A percentile compares a stretch with the other conserved stretches of the same genome.
These are phyloP conservation scores for Cephus pulcher DNA, from an alignment of 2,888 invertebrate genomes.

Conservation along the genomic window DNA sequence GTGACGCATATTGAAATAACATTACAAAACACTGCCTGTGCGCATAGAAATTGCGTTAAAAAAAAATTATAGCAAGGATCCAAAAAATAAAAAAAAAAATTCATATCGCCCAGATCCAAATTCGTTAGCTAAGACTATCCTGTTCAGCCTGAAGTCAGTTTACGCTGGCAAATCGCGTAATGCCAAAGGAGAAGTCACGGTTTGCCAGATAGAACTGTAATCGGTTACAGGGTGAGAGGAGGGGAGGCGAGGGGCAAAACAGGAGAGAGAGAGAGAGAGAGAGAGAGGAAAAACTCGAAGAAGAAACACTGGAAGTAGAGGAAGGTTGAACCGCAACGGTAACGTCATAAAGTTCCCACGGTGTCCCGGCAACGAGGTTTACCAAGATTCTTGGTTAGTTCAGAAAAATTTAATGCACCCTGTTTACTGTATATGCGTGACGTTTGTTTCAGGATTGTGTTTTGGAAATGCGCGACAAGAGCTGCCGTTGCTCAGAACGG, in stretches of 20 bases:
- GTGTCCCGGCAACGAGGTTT: constrained; percentile 15
- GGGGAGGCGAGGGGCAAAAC: too few species aligned
- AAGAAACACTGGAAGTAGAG: constrained; percentile 4
- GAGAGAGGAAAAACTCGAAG: constrained; percentile 7
- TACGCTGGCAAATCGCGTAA: not conserved
- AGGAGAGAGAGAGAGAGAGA: not conserved
- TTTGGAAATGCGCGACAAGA: not conserved
- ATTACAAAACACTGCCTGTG: not conserved
- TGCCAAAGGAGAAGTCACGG: not conserved
- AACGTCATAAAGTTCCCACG: constrained; percentile 49
- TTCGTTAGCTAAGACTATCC: not conserved
- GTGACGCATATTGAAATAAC: not conserved
- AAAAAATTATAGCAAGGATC: not conserved
- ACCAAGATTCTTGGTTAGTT: not conserved
- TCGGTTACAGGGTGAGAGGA: not conserved
- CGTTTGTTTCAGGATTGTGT: not conserved
- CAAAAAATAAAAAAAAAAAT: not conserved
- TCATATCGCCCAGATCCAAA: not conserved
- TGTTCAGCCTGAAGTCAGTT: not conserved
- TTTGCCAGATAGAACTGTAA: not conserved
- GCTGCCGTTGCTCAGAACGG: too few species aligned
- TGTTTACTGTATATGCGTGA: not conserved
- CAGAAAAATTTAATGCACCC: not conserved
- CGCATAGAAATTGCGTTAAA: not conserved
- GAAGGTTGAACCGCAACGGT: constrained; percentile 40